Evolutionary conservation across 2,888 invertebrate species (phyloP), one percentile per base, ranked within the genome.

Genomic region (Trichopria drosophilae): DNA sequence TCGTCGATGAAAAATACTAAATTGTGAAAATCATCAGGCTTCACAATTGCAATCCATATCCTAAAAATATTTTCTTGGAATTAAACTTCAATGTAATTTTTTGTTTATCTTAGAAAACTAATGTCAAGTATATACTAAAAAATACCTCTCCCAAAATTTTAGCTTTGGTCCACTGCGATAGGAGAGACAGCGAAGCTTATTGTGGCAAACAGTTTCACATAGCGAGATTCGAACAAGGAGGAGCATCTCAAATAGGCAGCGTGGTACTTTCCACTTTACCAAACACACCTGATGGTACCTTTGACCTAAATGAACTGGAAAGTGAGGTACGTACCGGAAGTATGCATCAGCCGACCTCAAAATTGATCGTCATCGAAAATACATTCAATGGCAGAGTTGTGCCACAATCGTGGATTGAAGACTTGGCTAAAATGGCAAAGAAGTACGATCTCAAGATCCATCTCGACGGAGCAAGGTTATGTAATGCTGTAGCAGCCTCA

Each of bases 391-490:
- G 97, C 24, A 88, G 86, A 79, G 82, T 88, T 2, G 65, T 97
- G 6, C 90, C 93, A 0, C 67, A 90, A 18, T 78, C 83, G 28
- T 97, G 91, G 86, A 71, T 96, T 39, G 83, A 88, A 60, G 79
- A 87, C 61, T 77, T 93, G 9, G 77, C 82, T 9, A 75, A 72
- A 4, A 65, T 90, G 6, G 87, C 88, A 31, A 82, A 82, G 55
- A 78, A 82, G 53, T 75, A 84, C 65, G 79, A 81, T 4, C 73
- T 92, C 35, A 81, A 81, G 0, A 75, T 95, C 16, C 97, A 97
- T 76, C 84, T 95, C 86, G 97, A 98, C 72, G 97, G 97, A 1
- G 95, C 97, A 0, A 79, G 97, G 45, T 71, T 97, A 53, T 87
- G 94, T 80, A 96, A 97, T 77, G 95, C 96, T 3, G 84, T 88